phyloP scores from a whole-genome alignment of 1,140 invertebrate species.

The Brachionus koreanus region DNA sequence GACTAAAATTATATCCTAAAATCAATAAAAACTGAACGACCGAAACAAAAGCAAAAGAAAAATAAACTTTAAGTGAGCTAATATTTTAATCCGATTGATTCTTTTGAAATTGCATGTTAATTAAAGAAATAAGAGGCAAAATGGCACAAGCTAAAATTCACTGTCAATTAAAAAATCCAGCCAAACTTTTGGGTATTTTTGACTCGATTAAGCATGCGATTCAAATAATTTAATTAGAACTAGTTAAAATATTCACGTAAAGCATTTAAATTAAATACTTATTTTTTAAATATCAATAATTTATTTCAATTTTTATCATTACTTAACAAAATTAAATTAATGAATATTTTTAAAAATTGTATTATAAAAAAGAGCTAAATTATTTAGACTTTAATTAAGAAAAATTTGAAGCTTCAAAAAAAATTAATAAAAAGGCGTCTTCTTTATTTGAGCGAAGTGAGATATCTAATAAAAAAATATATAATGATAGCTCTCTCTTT shows the following conservation, averaged over 20 bases:
- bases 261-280: background rate
- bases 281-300: background rate
- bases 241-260: background rate
- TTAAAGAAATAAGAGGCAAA: background rate
- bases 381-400: too few relatives aligned
- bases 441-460: too few relatives aligned
- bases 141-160: background rate
- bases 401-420: too few relatives aligned
- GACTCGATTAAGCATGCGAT: conserved; percentile 15
- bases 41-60: background rate
- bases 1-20: background rate
- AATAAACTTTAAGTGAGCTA: background rate
- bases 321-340: too few relatives aligned
- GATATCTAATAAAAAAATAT: too few relatives aligned
- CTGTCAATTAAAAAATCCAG: conserved; percentile 18
- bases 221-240: background rate
- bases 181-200: background rate
- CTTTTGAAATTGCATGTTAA: conserved; percentile 21
- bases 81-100: conserved; percentile 32
- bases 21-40: conserved; percentile 4
- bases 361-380: too few relatives aligned
- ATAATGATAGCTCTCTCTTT: too few relatives aligned
- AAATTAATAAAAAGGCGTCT: too few relatives aligned
- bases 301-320: too few relatives aligned
- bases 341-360: too few relatives aligned